Conservation (phyloP, 2,888 invertebrate genomes). For the Clistopyga incitator region DNA sequence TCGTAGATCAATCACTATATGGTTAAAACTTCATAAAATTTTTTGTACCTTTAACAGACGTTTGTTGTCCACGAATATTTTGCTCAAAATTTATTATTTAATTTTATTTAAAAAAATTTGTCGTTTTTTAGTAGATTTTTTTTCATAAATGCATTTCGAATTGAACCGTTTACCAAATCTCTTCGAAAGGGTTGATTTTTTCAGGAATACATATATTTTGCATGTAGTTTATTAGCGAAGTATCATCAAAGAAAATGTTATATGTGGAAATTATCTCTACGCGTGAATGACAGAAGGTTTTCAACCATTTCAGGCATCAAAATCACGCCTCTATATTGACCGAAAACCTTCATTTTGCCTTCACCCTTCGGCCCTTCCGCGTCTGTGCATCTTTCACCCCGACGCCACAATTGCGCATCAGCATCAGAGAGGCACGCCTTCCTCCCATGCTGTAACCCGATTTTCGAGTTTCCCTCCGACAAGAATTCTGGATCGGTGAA, state of each 20-base stretch:
- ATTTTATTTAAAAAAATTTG: no score
- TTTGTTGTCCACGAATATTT: no score
- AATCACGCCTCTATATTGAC: background rate
- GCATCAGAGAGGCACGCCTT: constrained; percentile 7
- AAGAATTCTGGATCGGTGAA: constrained; percentile 69
- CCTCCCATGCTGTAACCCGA: constrained; percentile 64
- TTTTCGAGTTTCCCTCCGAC: constrained; percentile 70
- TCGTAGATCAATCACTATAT: background rate
- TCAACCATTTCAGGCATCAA: no score
- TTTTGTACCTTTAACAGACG: no score
- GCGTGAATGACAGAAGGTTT: background rate
- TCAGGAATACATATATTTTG: background rate
- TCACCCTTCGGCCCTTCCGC: constrained; percentile 16
- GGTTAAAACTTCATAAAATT: background rate
- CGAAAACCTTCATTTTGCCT: background rate
- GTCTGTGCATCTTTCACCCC: constrained; percentile 33
- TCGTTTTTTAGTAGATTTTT: no score
- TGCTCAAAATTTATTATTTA: no score
- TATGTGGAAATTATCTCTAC: background rate
- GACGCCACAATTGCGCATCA: constrained; percentile 2
- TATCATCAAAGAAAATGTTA: background rate
- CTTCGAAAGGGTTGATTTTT: background rate
- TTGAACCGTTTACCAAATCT: background rate
- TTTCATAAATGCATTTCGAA: background rate
- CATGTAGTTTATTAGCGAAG: background rate